Evolutionary conservation across 2,888 invertebrate genomes (phyloP), one percentile per base, ranked within the genome.

Genomic region (Callinectes sapidus): DNA sequence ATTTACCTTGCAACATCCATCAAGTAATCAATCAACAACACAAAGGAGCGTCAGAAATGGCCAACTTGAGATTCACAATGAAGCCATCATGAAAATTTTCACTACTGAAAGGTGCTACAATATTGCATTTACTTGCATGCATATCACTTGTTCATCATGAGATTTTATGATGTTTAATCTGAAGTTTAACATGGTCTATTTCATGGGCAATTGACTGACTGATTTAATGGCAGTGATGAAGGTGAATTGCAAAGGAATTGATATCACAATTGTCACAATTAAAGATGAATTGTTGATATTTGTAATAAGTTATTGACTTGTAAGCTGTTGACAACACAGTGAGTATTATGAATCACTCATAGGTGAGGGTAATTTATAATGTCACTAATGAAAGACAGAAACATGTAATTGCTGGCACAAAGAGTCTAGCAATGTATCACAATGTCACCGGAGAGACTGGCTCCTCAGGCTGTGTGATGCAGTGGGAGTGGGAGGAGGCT

Each of bases 81-180:
- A 91, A 91, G 71, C 89, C 55, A 81, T 91, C 91, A 91, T 77
- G 77, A 66, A 35, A 91, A 81, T 89, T 88, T 87, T 88, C 39
- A 77, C 88, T 71, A 35, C 32, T 39, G 88, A 89, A 81, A 91
- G 91, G 91, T 91, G 91, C 91, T 91, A 89, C 81, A 35, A 28
- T 89, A 89, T 81, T 91, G 91, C 91, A 91, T 89, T 91, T 88
- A 91, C 54, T 18, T 88, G 54, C 32, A 48, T 91, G 91, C 91
- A 88, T 91, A 91, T 91, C 91, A 89, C 89, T 81, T 55, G 48
- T 88, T 42, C 66, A 32, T 55, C 28, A 81, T 66, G 32, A 48
- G 81, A 39, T 39, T 48, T 55, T 14, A 89, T 54, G 39, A 91
- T 89, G 10, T 48, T 81, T 54, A 35, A 89, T 89, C 77, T 55